Conservation (phyloP, 2,888 invertebrate genomes). For the Drosophila quinaria region DNA sequence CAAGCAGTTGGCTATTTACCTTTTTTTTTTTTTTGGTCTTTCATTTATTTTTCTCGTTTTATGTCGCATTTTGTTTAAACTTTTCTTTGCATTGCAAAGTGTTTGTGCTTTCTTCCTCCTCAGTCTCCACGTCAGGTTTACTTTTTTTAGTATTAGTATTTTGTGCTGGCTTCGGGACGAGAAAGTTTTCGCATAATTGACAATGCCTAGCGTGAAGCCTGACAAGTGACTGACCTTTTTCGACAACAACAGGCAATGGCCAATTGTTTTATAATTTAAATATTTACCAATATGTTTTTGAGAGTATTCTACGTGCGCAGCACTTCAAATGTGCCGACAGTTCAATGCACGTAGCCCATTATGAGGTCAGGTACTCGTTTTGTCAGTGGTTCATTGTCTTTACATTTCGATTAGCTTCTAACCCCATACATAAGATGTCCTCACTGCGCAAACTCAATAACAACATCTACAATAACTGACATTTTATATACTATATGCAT, state of each 20-base stretch:
- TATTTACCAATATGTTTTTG: conserved; percentile 41
- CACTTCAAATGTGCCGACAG: conserved; percentile 39
- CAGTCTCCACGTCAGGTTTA: background rate
- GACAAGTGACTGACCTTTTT: conserved; percentile 52
- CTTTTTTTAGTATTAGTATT: conserved; percentile 23
- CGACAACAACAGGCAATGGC: conserved; percentile 18
- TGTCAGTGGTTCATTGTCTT: conserved; percentile 59
- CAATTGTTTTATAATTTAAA: conserved; percentile 66
- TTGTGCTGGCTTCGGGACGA: conserved; percentile 25
- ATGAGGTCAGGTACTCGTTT: conserved; percentile 44
- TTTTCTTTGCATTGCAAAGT: conserved; percentile 66
- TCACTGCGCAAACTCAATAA: conserved; percentile 49
- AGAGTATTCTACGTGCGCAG: conserved; percentile 37
- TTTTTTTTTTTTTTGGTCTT: conserved; percentile 22
- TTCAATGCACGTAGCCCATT: conserved; percentile 54
- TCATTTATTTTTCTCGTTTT: conserved; percentile 44
- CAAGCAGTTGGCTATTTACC: conserved; percentile 45
- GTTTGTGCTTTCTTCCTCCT: conserved; percentile 28
- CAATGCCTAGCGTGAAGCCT: conserved; percentile 50
- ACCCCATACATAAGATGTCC: conserved; percentile 6
- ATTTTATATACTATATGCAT: background rate
- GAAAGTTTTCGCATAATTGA: conserved; percentile 54
- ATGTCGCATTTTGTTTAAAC: conserved; percentile 58
- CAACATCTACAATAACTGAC: background rate
- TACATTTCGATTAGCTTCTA: conserved; percentile 51